Base-by-base conservation (phyloP, 2,888 invertebrate species). In the Pimpla rufipes region DNA sequence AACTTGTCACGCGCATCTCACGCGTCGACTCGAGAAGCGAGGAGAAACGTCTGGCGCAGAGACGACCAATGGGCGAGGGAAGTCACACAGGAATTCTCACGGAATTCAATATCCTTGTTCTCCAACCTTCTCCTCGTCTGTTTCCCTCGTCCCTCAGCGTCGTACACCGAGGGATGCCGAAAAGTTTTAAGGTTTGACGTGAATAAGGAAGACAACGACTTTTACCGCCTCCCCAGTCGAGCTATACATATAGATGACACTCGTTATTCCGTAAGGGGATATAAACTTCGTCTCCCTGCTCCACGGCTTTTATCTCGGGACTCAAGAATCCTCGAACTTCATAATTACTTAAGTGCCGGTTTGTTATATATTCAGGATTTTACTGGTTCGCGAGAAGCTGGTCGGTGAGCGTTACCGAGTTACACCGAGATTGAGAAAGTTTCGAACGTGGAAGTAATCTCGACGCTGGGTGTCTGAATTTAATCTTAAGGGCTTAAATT, bases 31-130 rank as follows among this genome's bases (percentile, higher is more conserved):
- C 35, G 52, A 52, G 75, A 16, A 47, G 45, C 29, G 23, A 8
- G 29, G 0, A 10, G 29, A 3, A 67, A 50, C 40, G 50, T 64
- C 68, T 29, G 37, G 50, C 37, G 66, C 18, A 62, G 68, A 75
- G 50, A n/a, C 29, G 29, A 10, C 29, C 29, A 80, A 50, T 50
- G 42, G 29, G 16, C 21, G 59, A 1, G n/a, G 11, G 40, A 47
- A 74, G 59, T 74, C 74, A 55, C 59, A 68, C 42, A 52, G 75
- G 80, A 75, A 75, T 80, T 80, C 68, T 62, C 68, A 70, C 75
- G 80, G 59, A 80, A 75, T 79, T 74, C 73, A 79, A 79, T 79
- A 67, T 67, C 73, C 40, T 73, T 67, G 21, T 74, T 66, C 64
- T 13, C 45, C 13, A 3, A 55, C 16, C 50, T 64, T 52, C 75